These are phyloP conservation scores for Diadophis punctatus DNA, from an alignment of 2,113 vertebrate genomes.

Conservation along the genomic window DNA sequence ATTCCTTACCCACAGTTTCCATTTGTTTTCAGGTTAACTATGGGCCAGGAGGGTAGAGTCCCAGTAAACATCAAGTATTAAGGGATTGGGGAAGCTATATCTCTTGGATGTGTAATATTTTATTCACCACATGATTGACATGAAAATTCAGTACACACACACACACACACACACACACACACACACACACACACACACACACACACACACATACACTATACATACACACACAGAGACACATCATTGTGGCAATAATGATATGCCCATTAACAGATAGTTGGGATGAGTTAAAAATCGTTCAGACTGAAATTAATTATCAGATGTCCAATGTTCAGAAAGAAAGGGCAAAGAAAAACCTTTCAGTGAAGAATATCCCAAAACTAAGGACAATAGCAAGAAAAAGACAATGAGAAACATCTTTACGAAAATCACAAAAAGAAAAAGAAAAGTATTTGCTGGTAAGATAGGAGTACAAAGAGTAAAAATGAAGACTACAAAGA, in stretches of 20 bases:
- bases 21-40: not conserved
- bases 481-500: not conserved
- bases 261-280: not conserved
- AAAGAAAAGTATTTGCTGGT: not conserved
- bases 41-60: not conserved
- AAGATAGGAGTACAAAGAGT: not conserved
- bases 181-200: too few relatives aligned
- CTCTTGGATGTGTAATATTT: not conserved
- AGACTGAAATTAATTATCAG: not conserved
- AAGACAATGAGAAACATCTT: not conserved
- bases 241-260: not conserved
- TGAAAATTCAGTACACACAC: not conserved
- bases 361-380: not conserved
- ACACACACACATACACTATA: too few relatives aligned
- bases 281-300: not conserved
- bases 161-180: too few relatives aligned
- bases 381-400: not conserved
- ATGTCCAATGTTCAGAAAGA: not conserved
- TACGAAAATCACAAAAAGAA: not conserved
- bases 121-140: not conserved
- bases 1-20: not conserved
- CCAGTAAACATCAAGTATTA: not conserved
- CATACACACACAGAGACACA: too few relatives aligned
- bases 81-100: not conserved
- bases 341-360: not conserved